phyloP scores from a whole-genome alignment of 2,113 vertebrate genomes.

The Heterocephalus glaber region DNA sequence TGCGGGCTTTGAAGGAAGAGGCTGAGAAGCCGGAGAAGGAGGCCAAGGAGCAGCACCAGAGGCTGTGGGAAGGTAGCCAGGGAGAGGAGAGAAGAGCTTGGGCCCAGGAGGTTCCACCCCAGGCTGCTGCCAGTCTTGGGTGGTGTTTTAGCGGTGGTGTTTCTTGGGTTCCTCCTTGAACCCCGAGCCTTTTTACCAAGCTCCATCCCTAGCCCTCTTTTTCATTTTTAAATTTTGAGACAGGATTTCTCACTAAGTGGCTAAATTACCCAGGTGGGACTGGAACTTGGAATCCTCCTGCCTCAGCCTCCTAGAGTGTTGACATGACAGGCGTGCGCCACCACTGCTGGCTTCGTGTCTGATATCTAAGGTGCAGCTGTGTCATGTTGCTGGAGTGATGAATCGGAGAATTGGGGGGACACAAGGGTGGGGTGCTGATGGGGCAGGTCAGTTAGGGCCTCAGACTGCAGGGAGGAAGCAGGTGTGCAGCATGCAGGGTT shows the following conservation, averaged over 20 bases:
- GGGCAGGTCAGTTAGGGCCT: neutral
- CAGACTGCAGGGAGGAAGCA: no score
- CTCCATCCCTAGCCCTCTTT: neutral
- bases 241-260: neutral
- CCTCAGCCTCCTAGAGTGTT: neutral
- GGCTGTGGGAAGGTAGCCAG: constrained; percentile 91
- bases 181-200: neutral
- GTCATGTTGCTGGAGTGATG: neutral
- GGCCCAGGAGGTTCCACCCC: neutral
- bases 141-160: no score
- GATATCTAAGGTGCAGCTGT: neutral
- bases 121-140: neutral
- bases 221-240: neutral
- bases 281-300: neutral
- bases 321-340: neutral
- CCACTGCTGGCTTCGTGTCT: neutral
- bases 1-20: constrained; percentile 88
- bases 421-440: neutral
- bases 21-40: constrained; percentile 92
- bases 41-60: constrained; percentile 91
- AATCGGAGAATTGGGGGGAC: no score
- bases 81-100: no score
- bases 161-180: neutral
- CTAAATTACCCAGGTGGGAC: neutral
- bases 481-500: neutral